Conservation (phyloP, 2,888 invertebrate genomes). For the Chloroclystis v-ata region DNA sequence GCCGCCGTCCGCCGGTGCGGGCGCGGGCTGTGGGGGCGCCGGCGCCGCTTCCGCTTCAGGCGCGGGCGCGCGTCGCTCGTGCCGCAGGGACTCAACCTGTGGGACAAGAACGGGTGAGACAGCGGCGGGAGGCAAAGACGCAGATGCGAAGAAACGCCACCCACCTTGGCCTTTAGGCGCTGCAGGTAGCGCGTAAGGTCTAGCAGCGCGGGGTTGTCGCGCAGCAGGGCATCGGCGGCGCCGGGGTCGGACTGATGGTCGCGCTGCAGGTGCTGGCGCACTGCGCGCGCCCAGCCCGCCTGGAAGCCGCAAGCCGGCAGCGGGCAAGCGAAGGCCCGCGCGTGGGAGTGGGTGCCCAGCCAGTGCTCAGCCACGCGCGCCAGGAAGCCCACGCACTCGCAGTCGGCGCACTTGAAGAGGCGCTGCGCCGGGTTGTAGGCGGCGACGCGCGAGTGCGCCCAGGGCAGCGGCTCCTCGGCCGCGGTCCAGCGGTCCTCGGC, state of each 20-base stretch:
- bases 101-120: conserved; percentile 13
- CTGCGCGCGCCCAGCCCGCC: conserved; percentile 86
- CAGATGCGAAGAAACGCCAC: conserved; percentile 33
- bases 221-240: conserved; percentile 79
- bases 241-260: conserved; percentile 84
- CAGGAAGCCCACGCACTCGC: conserved; percentile 86
- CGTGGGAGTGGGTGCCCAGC: conserved; percentile 81
- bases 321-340: conserved; percentile 82
- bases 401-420: conserved; percentile 85
- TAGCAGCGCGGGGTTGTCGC: conserved; percentile 85
- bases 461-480: conserved; percentile 83
- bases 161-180: conserved; percentile 80
- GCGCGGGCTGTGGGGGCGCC: conserved; percentile 12
- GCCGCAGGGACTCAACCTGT: conserved; percentile 6
- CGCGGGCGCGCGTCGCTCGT: conserved; percentile 20
- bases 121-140: conserved; percentile 14
- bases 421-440: conserved; percentile 87
- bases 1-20: conserved; percentile 30
- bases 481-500: conserved; percentile 81
- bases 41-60: conserved; percentile 24
- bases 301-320: conserved; percentile 85
- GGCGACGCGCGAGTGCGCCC: conserved; percentile 88
- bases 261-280: conserved; percentile 83
- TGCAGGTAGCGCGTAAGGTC: conserved; percentile 85
- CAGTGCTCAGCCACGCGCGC: conserved; percentile 87